Evolutionary conservation across 2,113 vertebrate genomes (phyloP).

Genomic region (Chloroceryle aenea): DNA sequence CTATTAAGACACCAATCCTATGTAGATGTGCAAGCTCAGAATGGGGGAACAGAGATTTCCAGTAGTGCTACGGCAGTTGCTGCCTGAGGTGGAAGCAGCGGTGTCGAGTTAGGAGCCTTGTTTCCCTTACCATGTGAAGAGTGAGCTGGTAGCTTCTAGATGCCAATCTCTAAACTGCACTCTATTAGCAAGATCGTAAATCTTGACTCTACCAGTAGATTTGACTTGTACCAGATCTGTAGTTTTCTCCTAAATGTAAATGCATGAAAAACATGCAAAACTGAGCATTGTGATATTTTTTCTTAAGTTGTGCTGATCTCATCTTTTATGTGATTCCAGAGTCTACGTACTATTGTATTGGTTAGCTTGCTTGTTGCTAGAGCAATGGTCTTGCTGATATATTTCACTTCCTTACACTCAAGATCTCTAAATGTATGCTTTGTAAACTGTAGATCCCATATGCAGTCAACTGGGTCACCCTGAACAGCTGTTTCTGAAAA

Average conservation of each 20-base stretch:
- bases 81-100: background rate
- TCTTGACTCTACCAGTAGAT: accelerated
- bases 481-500: background rate
- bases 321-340: background rate
- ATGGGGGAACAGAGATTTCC: background rate
- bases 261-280: background rate
- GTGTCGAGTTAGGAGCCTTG: too few species aligned
- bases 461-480: background rate
- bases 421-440: background rate
- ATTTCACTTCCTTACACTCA: background rate
- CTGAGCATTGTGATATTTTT: background rate
- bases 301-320: background rate
- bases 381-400: background rate
- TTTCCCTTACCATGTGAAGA: background rate
- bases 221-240: background rate
- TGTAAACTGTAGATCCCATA: background rate
- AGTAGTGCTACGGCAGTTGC: background rate
- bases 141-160: background rate
- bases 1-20: background rate
- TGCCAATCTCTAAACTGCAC: background rate
- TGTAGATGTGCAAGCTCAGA: background rate
- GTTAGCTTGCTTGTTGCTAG: background rate
- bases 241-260: background rate
- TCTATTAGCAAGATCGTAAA: background rate
- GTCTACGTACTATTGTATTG: background rate